A percentile compares a stretch with the other conserved stretches of the same genome.
Evolutionary conservation across 2,113 vertebrate species (phyloP).

Genomic region (Bothrops jararaca): DNA sequence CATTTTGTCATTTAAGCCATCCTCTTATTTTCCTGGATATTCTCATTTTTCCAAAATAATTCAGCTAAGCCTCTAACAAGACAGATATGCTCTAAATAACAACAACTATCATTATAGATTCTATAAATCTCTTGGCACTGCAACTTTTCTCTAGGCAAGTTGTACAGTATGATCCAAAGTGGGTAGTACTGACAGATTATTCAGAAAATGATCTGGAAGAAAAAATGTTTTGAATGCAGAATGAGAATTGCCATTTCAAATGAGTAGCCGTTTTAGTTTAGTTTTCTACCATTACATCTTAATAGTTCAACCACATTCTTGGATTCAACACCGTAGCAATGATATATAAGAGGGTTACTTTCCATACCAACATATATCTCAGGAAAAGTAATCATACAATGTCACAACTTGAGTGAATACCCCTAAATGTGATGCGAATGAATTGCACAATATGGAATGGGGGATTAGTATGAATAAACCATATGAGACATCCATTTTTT

Average conservation of each 20-base stretch:
- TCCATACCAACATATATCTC: background rate
- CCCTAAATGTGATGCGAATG: background rate
- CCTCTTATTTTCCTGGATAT: slow-evolving; percentile 52
- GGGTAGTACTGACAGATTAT: slow-evolving; percentile 33
- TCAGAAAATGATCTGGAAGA: background rate
- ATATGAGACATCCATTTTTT: background rate
- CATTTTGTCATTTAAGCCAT: slow-evolving; percentile 57
- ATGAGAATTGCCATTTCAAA: background rate
- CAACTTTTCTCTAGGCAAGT: slow-evolving; percentile 35
- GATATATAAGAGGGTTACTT: background rate
- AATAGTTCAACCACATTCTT: background rate
- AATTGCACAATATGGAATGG: background rate
- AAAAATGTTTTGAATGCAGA: background rate
- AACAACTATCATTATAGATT: slow-evolving; percentile 50
- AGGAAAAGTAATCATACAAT: background rate
- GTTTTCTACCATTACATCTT: background rate
- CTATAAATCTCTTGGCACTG: slow-evolving; percentile 49
- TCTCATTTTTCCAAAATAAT: slow-evolving; percentile 47
- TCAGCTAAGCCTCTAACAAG: slow-evolving; percentile 50
- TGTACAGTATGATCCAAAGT: slow-evolving; percentile 43
- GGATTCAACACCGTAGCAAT: background rate
- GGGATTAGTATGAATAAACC: background rate
- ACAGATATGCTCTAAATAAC: slow-evolving; percentile 60
- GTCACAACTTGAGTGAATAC: background rate
- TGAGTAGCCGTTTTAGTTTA: background rate